Evolutionary conservation across 2,113 vertebrate genomes (phyloP).

Genomic region (Seriola rivoliana): DNA sequence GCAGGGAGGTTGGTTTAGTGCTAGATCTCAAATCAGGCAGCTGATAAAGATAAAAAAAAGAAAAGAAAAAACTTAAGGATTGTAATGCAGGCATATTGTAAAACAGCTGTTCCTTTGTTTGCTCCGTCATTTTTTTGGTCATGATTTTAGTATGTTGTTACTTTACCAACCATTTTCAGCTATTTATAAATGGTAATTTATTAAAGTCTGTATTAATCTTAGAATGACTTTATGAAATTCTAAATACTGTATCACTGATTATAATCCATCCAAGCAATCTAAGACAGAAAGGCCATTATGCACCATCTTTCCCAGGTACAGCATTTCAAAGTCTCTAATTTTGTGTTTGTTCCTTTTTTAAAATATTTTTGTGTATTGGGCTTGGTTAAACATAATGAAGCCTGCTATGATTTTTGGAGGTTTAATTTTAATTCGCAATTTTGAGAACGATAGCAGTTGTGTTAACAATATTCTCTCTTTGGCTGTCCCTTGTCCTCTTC

Average conservation of each 20-base stretch:
- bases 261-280: constrained; percentile 13
- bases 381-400: constrained; percentile 19
- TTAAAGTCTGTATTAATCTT: background rate
- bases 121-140: background rate
- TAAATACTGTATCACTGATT: constrained; percentile 16
- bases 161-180: constrained; percentile 11
- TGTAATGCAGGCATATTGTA: background rate
- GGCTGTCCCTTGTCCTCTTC: constrained; percentile 82
- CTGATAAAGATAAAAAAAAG: background rate
- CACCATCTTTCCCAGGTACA: constrained; percentile 36
- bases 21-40: constrained; percentile 8
- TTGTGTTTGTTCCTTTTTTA: background rate
- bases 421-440: constrained; percentile 38
- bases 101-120: constrained; percentile 1
- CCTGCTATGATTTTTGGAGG: constrained; percentile 31
- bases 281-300: constrained; percentile 25
- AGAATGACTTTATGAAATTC: background rate
- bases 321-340: constrained; percentile 7
- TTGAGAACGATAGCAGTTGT: constrained; percentile 59
- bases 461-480: constrained; percentile 84
- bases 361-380: constrained; percentile 5
- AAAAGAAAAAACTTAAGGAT: background rate
- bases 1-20: background rate
- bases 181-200: constrained; percentile 3
- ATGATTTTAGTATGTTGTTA: background rate